phyloP scores from a whole-genome alignment of 2,113 vertebrate genomes.

The Mesoclemmys tuberculata region DNA sequence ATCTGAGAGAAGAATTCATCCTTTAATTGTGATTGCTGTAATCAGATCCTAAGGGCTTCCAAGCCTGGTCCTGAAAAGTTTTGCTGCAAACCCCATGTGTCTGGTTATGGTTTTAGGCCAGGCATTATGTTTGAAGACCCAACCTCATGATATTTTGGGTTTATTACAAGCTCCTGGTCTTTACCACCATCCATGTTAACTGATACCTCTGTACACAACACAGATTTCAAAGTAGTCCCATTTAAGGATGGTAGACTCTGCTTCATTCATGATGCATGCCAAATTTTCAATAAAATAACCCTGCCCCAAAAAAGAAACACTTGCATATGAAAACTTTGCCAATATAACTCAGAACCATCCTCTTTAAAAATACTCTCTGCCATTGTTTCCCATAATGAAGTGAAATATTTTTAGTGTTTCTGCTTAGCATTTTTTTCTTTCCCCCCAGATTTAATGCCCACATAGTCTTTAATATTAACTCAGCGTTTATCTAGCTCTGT shows the following conservation, averaged over 20 bases:
- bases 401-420: neutral
- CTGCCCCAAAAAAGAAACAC: neutral
- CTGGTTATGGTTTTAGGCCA: neutral
- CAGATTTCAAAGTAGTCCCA: neutral
- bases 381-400: neutral
- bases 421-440: neutral
- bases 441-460: neutral
- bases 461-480: neutral
- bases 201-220: neutral
- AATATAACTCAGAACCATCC: neutral
- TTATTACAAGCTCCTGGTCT: neutral
- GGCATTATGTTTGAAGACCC: neutral
- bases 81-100: neutral
- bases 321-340: neutral
- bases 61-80: neutral
- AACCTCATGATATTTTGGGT: neutral
- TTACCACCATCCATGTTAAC: neutral
- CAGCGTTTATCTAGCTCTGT: constrained; percentile 9
- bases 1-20: too few relatives aligned
- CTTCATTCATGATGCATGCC: neutral
- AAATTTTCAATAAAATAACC: neutral
- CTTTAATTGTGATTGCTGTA: too few relatives aligned
- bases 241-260: too few relatives aligned
- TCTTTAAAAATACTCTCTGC: neutral
- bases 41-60: too few relatives aligned